phyloP scores from a whole-genome alignment of 1,140 invertebrate genomes.

The Saccostrea glomerata region DNA sequence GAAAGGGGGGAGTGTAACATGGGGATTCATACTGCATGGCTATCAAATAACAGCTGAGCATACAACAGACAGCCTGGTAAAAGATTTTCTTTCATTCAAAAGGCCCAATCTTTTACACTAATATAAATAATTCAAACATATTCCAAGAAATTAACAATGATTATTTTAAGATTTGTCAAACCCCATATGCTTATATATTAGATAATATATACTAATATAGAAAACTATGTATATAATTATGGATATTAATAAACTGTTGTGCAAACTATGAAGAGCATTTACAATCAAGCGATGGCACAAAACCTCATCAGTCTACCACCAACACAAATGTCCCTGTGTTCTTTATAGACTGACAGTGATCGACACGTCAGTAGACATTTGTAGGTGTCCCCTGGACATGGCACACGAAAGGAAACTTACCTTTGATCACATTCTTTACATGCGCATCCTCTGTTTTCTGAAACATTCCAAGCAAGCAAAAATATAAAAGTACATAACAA shows the following conservation, averaged over 20 bases:
- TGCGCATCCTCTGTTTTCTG: not conserved
- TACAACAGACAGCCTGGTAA: too few relatives aligned
- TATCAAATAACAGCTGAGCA: too few relatives aligned
- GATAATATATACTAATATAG: too few relatives aligned
- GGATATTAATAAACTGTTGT: not conserved
- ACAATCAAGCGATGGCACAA: not conserved
- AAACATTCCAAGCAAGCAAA: not conserved
- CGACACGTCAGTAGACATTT: not conserved
- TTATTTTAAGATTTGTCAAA: too few relatives aligned
- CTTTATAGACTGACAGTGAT: not conserved
- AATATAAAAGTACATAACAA: not conserved
- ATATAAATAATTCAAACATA: too few relatives aligned
- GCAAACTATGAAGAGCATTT: not conserved
- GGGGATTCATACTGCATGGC: too few relatives aligned
- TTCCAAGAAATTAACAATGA: not conserved
- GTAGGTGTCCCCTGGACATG: not conserved
- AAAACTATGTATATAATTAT: too few relatives aligned
- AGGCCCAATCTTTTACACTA: too few relatives aligned
- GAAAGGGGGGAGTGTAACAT: too few relatives aligned
- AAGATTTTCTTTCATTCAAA: too few relatives aligned
- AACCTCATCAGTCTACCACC: not conserved
- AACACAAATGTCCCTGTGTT: constrained; percentile 1
- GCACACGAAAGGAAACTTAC: constrained; percentile 3
- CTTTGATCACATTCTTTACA: constrained; percentile 11
- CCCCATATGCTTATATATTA: too few relatives aligned